These are phyloP conservation scores for Phalacrocorax pelagicus DNA, from an alignment of 2,113 vertebrate genomes.

Conservation along the genomic window DNA sequence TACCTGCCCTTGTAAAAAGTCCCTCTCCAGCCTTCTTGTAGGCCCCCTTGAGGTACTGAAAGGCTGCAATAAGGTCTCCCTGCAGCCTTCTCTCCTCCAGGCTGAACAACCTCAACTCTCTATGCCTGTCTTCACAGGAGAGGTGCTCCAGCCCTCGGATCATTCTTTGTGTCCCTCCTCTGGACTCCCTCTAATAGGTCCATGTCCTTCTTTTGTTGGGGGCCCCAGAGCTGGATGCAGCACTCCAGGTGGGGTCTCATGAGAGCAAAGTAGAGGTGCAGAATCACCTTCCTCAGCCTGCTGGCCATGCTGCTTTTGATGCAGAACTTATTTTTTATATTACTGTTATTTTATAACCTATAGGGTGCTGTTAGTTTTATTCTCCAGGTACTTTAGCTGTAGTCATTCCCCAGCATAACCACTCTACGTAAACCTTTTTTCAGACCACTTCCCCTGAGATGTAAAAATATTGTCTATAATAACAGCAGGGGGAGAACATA, in stretches of 20 bases:
- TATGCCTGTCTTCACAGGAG: background rate
- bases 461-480: constrained; percentile 9
- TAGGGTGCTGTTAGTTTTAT: constrained; percentile 10
- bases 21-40: background rate
- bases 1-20: background rate
- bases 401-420: background rate
- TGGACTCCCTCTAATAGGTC: background rate
- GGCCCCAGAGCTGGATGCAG: background rate
- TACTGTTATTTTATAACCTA: constrained; percentile 3
- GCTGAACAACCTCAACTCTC: background rate
- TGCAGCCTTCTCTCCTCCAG: background rate
- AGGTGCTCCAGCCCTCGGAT: background rate
- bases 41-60: background rate
- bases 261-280: background rate
- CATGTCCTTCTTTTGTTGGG: background rate
- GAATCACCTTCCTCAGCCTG: background rate
- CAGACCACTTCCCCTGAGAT: background rate
- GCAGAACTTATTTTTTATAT: background rate
- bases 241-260: background rate
- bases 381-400: background rate
- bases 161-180: background rate
- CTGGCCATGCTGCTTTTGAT: background rate
- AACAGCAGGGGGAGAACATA: background rate
- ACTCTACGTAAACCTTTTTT: background rate
- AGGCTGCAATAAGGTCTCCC: background rate